Evolutionary conservation across 1,140 invertebrate species (phyloP), one percentile per base, ranked within the genome.

Genomic region (Anadara kagoshimensis): DNA sequence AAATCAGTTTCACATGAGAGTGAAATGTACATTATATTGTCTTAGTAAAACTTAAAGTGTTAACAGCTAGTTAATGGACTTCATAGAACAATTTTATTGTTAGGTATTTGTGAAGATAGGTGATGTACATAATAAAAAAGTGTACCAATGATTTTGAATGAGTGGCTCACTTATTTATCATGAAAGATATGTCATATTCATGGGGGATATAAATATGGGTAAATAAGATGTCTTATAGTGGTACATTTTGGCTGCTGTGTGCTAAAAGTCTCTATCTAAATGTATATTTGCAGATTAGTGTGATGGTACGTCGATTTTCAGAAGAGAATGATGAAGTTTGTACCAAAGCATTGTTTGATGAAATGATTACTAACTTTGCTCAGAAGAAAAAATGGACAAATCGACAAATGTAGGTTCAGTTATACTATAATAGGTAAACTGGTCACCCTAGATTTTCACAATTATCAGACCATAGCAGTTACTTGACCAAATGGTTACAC

Each of bases 371-470:
- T 73, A 87, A 91, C 72, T 93, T 93, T 87, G 92, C 91, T 29
- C 90, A 91, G 73, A 90, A 91, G 22, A 88, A 90, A 29, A 91
- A 90, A 57, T 95, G 94, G 94, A 90, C 90, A 12, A 83, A 90
- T 18, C 89, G 94, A 45, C 94, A 95, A 84, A 93, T 92, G 67
- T 95, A 92, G 83, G 93, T 91, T 78, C 93, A 0, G 22, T 36
- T 51, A 47, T 41, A 62, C 10, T 24, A 16, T n/a, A 1, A 45
- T 51, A 51, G n/a, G 1, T 10, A n/a, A n/a, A 5, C 24, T 26
- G 45, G 20, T 12, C 4, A 51, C 26, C 22, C 1, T 24, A 53
- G 24, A 18, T 24, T 29, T 66, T 26, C 1, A 47, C 20, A 5
- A 16, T 14, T n/a, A 43, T 18, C 16, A 18, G 43, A 16, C 44